phyloP scores from a whole-genome alignment of 2,797 vertebrate genomes.

The Lophotriccus pileatus region DNA sequence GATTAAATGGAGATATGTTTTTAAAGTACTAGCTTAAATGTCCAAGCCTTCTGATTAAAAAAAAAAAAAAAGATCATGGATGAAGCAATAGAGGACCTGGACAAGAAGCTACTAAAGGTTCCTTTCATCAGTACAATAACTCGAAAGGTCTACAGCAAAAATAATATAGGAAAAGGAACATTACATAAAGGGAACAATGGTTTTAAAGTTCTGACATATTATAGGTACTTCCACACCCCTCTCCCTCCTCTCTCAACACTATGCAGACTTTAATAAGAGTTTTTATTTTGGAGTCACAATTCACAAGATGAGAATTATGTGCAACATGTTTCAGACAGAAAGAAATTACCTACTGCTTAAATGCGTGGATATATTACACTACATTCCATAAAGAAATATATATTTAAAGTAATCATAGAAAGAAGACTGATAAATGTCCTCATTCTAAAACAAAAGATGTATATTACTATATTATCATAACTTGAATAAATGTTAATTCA shows the following conservation, averaged over 20 bases:
- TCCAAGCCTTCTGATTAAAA: neutral
- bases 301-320: neutral
- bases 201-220: neutral
- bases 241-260: accelerated
- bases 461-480: neutral
- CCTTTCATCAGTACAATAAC: neutral
- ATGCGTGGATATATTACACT: neutral
- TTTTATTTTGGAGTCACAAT: neutral
- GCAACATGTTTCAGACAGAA: neutral
- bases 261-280: neutral
- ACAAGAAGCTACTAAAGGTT: neutral
- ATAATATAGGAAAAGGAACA: neutral
- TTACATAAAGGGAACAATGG: neutral
- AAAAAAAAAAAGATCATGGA: neutral
- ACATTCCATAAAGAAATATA: neutral
- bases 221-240: neutral
- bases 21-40: neutral
- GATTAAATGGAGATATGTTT: neutral
- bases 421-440: neutral
- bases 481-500: neutral
- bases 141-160: neutral
- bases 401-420: neutral
- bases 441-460: neutral
- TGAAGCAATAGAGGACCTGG: neutral
- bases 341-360: neutral